These are phyloP conservation scores for Drosophila pullipes DNA, from an alignment of 2,888 invertebrate genomes.

Conservation along the genomic window DNA sequence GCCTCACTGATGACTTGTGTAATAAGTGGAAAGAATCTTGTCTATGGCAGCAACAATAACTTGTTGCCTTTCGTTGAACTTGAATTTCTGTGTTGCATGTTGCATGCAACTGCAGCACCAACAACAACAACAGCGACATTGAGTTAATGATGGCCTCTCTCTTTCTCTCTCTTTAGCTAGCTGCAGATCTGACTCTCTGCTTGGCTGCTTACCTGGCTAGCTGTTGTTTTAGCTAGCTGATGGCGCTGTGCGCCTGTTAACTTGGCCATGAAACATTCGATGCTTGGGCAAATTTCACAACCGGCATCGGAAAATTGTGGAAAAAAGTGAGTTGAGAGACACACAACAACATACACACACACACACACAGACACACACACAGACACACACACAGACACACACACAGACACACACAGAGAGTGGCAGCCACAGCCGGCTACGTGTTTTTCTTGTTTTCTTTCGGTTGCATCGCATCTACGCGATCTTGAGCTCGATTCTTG, in stretches of 20 bases:
- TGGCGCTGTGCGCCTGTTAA: slow-evolving; percentile 75
- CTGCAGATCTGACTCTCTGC: slow-evolving; percentile 25
- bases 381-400: slow-evolving; percentile 7
- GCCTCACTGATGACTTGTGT: slow-evolving; percentile 74
- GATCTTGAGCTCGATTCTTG: slow-evolving; percentile 64
- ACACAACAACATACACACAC: slow-evolving; percentile 14
- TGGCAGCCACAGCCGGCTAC: slow-evolving; percentile 38
- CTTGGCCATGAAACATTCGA: slow-evolving; percentile 81
- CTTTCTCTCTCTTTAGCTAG: slow-evolving; percentile 44
- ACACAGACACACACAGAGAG: background rate
- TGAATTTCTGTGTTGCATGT: slow-evolving; percentile 73
- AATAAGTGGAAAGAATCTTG: slow-evolving; percentile 81
- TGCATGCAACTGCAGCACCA: slow-evolving; percentile 49
- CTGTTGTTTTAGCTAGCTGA: slow-evolving; percentile 27
- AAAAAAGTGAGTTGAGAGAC: slow-evolving; percentile 74
- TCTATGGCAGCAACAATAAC: slow-evolving; percentile 70
- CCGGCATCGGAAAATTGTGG: slow-evolving; percentile 74
- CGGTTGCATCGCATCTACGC: slow-evolving; percentile 67
- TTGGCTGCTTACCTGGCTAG: slow-evolving; percentile 23
- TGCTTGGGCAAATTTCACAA: slow-evolving; percentile 73
- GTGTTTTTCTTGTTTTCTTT: slow-evolving; percentile 81
- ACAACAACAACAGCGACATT: slow-evolving; percentile 47
- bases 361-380: slow-evolving; percentile 2
- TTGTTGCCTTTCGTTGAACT: slow-evolving; percentile 75
- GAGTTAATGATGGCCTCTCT: slow-evolving; percentile 70